Evolutionary conservation across 2,113 vertebrate species (phyloP), one percentile per base, ranked within the genome.

Genomic region (Nycticryphes semicollaris): DNA sequence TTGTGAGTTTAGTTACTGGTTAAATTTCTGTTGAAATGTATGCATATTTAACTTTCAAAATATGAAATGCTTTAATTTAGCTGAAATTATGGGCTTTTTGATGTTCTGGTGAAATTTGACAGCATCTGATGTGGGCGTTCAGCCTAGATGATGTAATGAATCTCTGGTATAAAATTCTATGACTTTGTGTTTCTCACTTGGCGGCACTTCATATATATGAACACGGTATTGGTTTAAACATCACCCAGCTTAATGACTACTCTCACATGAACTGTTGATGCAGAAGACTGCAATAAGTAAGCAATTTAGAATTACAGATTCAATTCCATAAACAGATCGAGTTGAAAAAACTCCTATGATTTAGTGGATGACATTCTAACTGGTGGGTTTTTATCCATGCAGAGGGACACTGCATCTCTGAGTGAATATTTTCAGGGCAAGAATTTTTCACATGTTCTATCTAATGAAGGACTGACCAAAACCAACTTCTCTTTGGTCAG

Each of bases 381-480:
- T 33, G 3, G 31, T 57, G 45, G 6, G 7, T 87, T 54, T 69
- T 91, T 93, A 62, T 53, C 39, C 35, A 79, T 64, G 33, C 24
- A 90, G 60, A 64, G 45, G 48, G n/a, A 83, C 24, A 45, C 11
- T 19, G 6, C 51, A 33, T 83, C 64, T 72, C 33, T 82, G 11
- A 85, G 39, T 8, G 94, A 74, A 93, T 84, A 95, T 83, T 87
- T 96, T 64, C 70, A 83, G 39, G 30, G n/a, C 27, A 83, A 84
- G 51, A 94, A 93, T 96, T 93, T 94, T 53, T 87, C 93, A 80
- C 83, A 95, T 41, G 87, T 94, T 90, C 81, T 91, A 3, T 79
- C 45, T 85, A 73, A 93, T 78, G 56, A 95, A 74, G 37, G 17
- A 41, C 10, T 80, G 60, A 74, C 60, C 89, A 96, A 78, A 60